A percentile compares a stretch with the other conserved stretches of the same genome.
These are phyloP conservation scores for Keiferia lycopersicella DNA, from an alignment of 2,888 invertebrate species.

Conservation along the genomic window DNA sequence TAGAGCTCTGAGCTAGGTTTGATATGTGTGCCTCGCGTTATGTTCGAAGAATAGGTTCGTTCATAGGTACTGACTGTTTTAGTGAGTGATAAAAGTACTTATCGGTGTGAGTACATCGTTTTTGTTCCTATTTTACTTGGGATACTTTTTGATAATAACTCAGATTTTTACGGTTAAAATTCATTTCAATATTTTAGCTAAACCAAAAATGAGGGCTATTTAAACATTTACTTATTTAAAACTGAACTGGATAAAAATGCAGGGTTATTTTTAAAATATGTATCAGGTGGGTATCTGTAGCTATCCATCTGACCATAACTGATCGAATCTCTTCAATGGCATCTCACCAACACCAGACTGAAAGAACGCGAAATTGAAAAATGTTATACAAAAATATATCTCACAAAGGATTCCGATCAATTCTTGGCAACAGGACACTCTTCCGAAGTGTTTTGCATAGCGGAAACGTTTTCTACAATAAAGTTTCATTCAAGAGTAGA, in stretches of 20 bases:
- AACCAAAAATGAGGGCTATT: background rate
- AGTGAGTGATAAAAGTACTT: background rate
- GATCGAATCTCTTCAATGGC: background rate
- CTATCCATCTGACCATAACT: background rate
- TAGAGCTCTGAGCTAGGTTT: background rate
- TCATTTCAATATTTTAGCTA: too few species aligned
- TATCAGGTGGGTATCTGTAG: too few species aligned
- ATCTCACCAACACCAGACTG: background rate
- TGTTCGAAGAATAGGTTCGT: background rate
- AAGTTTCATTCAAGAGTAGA: conserved; percentile 17
- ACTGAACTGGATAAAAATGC: background rate
- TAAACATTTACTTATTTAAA: too few species aligned
- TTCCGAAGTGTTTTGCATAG: conserved; percentile 17
- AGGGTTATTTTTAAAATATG: background rate
- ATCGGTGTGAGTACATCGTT: background rate
- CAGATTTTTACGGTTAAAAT: too few species aligned
- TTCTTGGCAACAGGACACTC: conserved; percentile 1
- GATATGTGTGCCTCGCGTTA: background rate
- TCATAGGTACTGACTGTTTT: background rate
- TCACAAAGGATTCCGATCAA: conserved; percentile 2
- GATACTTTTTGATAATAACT: too few species aligned
- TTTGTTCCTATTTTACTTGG: background rate
- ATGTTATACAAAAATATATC: conserved; percentile 6
- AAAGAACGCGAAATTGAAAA: conserved; percentile 8
- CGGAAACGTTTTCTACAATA: conserved; percentile 13